phyloP scores from a whole-genome alignment of 2,888 invertebrate species.

The Anorthoa munda region DNA sequence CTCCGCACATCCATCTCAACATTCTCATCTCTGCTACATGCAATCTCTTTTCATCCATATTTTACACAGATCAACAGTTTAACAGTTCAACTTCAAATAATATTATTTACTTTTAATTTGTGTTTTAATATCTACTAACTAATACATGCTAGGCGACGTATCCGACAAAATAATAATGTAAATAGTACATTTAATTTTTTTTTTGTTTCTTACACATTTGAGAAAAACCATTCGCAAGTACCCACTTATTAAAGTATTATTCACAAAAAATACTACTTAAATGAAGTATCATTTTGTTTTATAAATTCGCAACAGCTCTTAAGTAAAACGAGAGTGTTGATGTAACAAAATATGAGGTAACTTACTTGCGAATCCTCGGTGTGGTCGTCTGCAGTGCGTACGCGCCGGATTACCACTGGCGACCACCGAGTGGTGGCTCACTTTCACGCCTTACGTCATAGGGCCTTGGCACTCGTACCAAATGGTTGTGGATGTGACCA shows the following conservation, averaged over 20 bases:
- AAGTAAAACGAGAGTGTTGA: conserved; percentile 31
- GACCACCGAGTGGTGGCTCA: conserved; percentile 67
- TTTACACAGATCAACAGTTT: too few relatives aligned
- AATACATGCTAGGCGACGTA: too few relatives aligned
- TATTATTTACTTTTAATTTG: too few relatives aligned
- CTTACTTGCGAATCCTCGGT: conserved; percentile 68
- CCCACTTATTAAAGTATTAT: too few relatives aligned
- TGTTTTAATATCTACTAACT: too few relatives aligned
- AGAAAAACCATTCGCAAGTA: conserved; percentile 8
- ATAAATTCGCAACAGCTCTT: conserved; percentile 1
- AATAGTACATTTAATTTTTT: not conserved
- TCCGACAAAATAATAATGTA: too few relatives aligned
- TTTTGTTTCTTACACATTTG: not conserved
- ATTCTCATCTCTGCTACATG: too few relatives aligned
- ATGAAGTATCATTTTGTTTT: not conserved
- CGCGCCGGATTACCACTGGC: conserved; percentile 68
- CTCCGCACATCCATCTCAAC: too few relatives aligned
- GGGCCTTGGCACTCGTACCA: conserved; percentile 83
- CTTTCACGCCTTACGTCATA: conserved; percentile 88
- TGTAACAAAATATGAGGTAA: conserved; percentile 49
- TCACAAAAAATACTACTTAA: not conserved
- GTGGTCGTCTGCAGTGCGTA: conserved; percentile 70
- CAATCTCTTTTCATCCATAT: too few relatives aligned
- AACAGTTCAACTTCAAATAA: too few relatives aligned
- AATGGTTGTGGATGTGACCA: conserved; percentile 67